A percentile compares a stretch with the other conserved stretches of the same genome.
These are phyloP conservation scores for Redunca redunca DNA, from an alignment of 2,113 vertebrate genomes.

Conservation along the genomic window DNA sequence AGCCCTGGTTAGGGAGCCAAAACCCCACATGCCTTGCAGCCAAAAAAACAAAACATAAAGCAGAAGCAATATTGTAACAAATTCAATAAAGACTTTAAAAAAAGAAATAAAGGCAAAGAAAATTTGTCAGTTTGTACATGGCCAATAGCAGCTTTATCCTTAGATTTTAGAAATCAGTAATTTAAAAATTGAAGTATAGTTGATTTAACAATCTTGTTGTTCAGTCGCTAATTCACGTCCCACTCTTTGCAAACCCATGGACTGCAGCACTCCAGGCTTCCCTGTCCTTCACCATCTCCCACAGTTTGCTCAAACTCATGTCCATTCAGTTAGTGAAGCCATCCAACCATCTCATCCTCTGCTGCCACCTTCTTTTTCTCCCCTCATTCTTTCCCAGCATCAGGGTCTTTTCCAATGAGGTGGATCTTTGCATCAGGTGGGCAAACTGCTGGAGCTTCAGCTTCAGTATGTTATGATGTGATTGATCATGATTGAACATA, in stretches of 20 bases:
- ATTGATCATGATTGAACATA: background rate
- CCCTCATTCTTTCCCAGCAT: background rate
- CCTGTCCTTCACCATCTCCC: background rate
- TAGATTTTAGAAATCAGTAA: background rate
- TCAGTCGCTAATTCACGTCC: background rate
- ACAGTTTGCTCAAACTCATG: background rate
- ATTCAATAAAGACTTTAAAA: background rate
- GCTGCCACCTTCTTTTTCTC: background rate
- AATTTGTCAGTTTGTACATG: background rate
- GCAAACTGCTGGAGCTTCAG: background rate
- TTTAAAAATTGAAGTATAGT: background rate
- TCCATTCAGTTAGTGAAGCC: background rate
- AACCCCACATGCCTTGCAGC: background rate
- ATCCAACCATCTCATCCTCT: background rate
- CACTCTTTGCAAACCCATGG: background rate
- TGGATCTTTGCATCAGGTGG: background rate
- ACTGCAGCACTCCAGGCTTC: background rate
- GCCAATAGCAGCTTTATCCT: background rate
- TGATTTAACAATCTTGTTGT: background rate
- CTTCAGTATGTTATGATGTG: background rate
- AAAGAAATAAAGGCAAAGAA: conserved; percentile 1
- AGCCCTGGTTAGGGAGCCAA: background rate
- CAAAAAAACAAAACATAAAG: background rate
- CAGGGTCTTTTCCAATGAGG: background rate
- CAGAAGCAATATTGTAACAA: background rate